These are phyloP conservation scores for Bombus turneri DNA, from an alignment of 1,140 invertebrate genomes.

Conservation along the genomic window DNA sequence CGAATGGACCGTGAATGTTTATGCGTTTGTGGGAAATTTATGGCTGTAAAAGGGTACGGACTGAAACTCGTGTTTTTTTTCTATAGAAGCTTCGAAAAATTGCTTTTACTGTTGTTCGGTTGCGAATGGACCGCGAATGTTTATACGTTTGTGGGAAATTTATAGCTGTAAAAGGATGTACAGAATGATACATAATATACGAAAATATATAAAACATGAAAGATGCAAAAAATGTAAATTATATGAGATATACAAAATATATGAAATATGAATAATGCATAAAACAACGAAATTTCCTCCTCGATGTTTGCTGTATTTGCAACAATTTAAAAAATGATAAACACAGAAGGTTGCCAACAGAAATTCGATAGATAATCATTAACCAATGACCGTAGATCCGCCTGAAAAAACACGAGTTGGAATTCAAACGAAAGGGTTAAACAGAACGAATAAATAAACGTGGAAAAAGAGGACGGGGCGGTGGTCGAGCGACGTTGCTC, in stretches of 20 bases:
- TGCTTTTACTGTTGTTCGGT: neutral
- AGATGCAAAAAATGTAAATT: too few relatives aligned
- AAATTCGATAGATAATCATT: neutral
- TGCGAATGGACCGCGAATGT: neutral
- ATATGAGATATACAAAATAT: neutral
- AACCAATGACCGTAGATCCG: neutral
- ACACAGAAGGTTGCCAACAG: neutral
- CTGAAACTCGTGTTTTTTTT: neutral
- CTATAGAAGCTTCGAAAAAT: neutral
- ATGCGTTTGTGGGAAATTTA: neutral
- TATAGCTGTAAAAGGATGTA: neutral
- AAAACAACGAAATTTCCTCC: neutral
- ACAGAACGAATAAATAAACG: conserved; percentile 23
- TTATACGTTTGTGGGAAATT: neutral
- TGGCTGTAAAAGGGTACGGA: neutral
- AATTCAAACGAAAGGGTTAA: neutral
- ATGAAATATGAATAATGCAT: neutral
- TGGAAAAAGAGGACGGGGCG: conserved; percentile 16
- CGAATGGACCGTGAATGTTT: neutral
- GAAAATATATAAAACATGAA: neutral
- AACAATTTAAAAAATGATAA: neutral
- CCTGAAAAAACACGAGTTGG: conserved; percentile 1
- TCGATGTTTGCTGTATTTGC: neutral
- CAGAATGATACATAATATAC: neutral
- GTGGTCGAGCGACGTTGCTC: neutral